Conservation (phyloP, 1,140 invertebrate genomes). For the Meteorus sp. region DNA sequence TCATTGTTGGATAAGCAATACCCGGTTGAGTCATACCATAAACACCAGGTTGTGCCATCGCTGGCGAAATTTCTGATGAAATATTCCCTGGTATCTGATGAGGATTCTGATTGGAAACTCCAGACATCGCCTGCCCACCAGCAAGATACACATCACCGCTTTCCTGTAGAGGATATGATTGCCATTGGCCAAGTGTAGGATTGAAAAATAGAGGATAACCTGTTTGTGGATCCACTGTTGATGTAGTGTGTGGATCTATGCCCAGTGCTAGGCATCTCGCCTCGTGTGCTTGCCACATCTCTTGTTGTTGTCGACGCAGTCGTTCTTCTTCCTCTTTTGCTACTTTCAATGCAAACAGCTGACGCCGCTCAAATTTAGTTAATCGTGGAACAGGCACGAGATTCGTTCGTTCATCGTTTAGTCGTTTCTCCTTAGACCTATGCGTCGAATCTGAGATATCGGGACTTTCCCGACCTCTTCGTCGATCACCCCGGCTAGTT, state of each 20-base stretch:
- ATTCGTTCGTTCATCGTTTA: conserved; percentile 47
- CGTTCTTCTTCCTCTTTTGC: conserved; percentile 70
- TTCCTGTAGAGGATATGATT: conserved; percentile 57
- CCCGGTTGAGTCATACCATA: conserved; percentile 14
- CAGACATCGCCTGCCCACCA: conserved; percentile 32
- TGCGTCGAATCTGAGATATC: conserved; percentile 43
- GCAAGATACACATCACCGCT: conserved; percentile 12
- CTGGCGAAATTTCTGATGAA: conserved; percentile 36
- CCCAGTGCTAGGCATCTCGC: conserved; percentile 65
- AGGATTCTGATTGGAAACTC: conserved; percentile 32
- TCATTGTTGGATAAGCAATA: conserved; percentile 18
- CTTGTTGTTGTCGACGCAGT: conserved; percentile 64
- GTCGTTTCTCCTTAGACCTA: conserved; percentile 48
- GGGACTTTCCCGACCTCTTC: conserved; percentile 55
- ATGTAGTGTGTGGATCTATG: conserved; percentile 62
- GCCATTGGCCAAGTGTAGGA: conserved; percentile 65
- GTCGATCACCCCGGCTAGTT: conserved; percentile 48
- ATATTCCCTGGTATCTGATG: conserved; percentile 34
- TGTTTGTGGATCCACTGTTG: conserved; percentile 61
- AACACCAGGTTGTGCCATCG: conserved; percentile 11
- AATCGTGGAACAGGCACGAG: conserved; percentile 57
- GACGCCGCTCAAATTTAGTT: conserved; percentile 72
- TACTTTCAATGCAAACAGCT: conserved; percentile 77
- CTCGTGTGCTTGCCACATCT: conserved; percentile 67
- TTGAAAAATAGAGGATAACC: conserved; percentile 65